Percentiles rank a stretch among this genome's conserved stretches.
Evolutionary conservation across 2,888 invertebrate species (phyloP).

Genomic region (Dione juno): DNA sequence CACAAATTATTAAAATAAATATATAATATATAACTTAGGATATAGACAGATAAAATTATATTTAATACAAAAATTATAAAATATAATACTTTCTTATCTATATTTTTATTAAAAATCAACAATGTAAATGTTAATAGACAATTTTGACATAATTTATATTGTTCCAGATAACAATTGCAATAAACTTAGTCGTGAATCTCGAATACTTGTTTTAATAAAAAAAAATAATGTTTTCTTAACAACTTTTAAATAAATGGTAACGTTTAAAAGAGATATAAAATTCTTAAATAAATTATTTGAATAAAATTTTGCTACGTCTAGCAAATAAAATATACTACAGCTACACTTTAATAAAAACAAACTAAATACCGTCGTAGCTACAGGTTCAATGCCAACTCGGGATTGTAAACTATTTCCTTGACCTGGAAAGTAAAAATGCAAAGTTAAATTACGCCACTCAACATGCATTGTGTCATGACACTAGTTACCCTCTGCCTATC

Average conservation of each 20-base stretch:
- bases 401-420: too few species aligned
- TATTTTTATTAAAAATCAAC: conserved; percentile 3
- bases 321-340: too few species aligned
- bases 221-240: conserved; percentile 9
- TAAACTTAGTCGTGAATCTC: conserved; percentile 27
- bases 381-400: too few species aligned
- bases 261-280: too few species aligned
- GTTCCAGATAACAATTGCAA: conserved; percentile 20
- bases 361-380: too few species aligned
- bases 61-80: background rate
- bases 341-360: too few species aligned
- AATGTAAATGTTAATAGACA: conserved; percentile 5
- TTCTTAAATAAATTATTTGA: too few species aligned
- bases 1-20: too few species aligned
- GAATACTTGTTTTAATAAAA: conserved; percentile 18
- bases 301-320: too few species aligned
- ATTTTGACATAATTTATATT: conserved; percentile 23
- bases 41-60: too few species aligned
- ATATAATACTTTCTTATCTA: background rate
- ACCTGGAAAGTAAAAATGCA: background rate
- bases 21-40: too few species aligned
- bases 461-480: background rate
- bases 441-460: background rate
- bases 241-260: conserved; percentile 3
- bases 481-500: background rate